phyloP scores from a whole-genome alignment of 2,797 vertebrate species.

The Gallinago solitaria region DNA sequence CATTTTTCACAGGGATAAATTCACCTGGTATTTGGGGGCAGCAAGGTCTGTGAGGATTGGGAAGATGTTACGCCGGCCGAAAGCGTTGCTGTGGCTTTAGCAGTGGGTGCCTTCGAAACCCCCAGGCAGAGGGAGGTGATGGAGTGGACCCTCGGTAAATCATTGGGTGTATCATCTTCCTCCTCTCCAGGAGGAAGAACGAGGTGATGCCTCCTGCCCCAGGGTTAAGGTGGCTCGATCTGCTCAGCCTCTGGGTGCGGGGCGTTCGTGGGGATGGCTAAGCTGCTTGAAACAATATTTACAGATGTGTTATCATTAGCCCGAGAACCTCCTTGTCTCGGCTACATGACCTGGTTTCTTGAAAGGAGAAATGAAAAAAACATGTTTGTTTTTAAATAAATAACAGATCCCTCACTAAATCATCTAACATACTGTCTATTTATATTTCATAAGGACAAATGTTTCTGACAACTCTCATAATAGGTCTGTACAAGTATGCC shows the following conservation, averaged over 20 bases:
- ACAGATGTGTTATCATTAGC: slow-evolving; percentile 20
- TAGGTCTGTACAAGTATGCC: slow-evolving; percentile 88
- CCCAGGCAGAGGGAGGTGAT: background rate
- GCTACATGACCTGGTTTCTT: slow-evolving; percentile 71
- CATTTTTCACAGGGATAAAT: background rate
- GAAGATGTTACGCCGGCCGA: background rate
- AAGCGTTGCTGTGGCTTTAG: accelerated
- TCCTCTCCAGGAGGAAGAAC: background rate
- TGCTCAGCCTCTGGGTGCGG: background rate
- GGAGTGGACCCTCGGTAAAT: accelerated
- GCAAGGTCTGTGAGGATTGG: accelerated
- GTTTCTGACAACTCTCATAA: slow-evolving; percentile 93
- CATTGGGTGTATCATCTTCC: accelerated
- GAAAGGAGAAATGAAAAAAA: slow-evolving; percentile 73
- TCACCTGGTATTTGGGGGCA: background rate
- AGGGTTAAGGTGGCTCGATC: accelerated
- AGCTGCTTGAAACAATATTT: slow-evolving; percentile 26
- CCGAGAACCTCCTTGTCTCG: slow-evolving; percentile 28
- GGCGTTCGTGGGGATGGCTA: background rate
- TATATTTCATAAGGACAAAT: slow-evolving; percentile 95
- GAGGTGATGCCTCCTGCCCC: background rate
- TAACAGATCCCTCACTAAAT: slow-evolving; percentile 84
- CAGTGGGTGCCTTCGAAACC: background rate
- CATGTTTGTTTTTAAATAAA: slow-evolving; percentile 79
- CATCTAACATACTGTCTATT: slow-evolving; percentile 84